Percentiles rank a stretch among this genome's conserved stretches.
phyloP scores from a whole-genome alignment of 2,888 invertebrate species.

The Meiosimyza platycephala region DNA sequence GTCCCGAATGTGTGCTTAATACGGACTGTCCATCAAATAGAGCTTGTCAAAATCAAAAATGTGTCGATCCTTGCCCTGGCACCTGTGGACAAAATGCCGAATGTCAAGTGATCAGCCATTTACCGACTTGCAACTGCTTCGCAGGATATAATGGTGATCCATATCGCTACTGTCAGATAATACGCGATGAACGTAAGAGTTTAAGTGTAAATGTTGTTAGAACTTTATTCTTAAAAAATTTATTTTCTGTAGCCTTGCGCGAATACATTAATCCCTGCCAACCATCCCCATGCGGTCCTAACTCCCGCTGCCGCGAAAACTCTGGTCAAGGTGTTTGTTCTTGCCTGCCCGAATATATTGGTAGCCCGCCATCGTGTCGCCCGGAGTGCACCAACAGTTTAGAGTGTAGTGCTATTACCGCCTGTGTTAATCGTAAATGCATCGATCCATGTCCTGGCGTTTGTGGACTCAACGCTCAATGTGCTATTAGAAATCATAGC shows the following conservation, averaged over 20 bases:
- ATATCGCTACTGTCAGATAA: conserved; percentile 72
- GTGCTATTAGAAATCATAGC: conserved; percentile 78
- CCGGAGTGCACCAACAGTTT: conserved; percentile 80
- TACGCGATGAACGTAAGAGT: conserved; percentile 68
- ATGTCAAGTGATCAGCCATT: conserved; percentile 75
- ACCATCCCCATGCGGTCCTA: conserved; percentile 86
- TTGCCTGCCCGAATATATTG: conserved; percentile 75
- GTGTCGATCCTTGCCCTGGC: conserved; percentile 74
- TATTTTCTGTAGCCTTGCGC: conserved; percentile 63
- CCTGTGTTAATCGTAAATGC: conserved; percentile 78
- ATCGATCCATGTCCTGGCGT: conserved; percentile 78
- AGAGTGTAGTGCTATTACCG: conserved; percentile 76
- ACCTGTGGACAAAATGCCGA: conserved; percentile 75
- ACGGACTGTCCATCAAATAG: conserved; percentile 76
- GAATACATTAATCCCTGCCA: conserved; percentile 74
- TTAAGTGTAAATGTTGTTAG: neutral
- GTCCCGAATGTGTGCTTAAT: conserved; percentile 75
- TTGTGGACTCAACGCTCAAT: conserved; percentile 79
- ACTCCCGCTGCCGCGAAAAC: conserved; percentile 80
- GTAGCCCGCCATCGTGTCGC: conserved; percentile 73
- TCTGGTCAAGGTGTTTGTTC: conserved; percentile 80
- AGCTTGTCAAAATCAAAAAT: conserved; percentile 76
- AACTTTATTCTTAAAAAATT: neutral
- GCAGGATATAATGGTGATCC: conserved; percentile 76
- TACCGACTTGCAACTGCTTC: conserved; percentile 73